Conservation (phyloP, 2,888 invertebrate species). For the Euplagia quadripunctaria region DNA sequence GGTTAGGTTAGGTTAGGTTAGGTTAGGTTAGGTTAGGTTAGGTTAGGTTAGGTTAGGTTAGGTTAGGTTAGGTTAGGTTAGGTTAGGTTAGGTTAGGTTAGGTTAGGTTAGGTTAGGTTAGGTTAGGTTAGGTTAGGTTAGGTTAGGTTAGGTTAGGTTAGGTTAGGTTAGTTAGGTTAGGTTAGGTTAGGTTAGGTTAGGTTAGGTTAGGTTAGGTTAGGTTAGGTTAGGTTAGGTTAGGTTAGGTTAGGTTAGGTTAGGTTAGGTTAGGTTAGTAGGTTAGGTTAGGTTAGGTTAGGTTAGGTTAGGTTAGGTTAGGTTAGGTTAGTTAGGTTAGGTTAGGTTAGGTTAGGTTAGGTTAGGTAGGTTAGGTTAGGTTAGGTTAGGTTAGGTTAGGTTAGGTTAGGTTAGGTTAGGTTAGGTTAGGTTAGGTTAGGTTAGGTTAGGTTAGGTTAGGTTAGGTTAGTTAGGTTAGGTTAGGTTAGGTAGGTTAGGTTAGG, state of each 20-base stretch:
- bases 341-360: constrained; percentile 39
- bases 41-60: constrained; percentile 34
- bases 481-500: constrained; percentile 24
- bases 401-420: constrained; percentile 33
- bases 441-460: constrained; percentile 33
- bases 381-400: constrained; percentile 31
- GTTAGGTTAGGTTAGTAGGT: constrained; percentile 26
- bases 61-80: constrained; percentile 35
- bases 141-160: constrained; percentile 28
- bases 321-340: constrained; percentile 38
- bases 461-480: constrained; percentile 34
- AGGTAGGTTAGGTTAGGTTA: constrained; percentile 28
- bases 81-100: constrained; percentile 33
- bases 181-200: constrained; percentile 27
- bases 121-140: constrained; percentile 26
- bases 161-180: constrained; percentile 37
- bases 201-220: constrained; percentile 24
- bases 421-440: constrained; percentile 29
- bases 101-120: constrained; percentile 35
- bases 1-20: constrained; percentile 27
- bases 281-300: constrained; percentile 45
- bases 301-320: constrained; percentile 49
- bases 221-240: constrained; percentile 25
- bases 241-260: constrained; percentile 19
- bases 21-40: constrained; percentile 28